phyloP scores from a whole-genome alignment of 2,888 invertebrate genomes.

The Bhutanitis thaidina region DNA sequence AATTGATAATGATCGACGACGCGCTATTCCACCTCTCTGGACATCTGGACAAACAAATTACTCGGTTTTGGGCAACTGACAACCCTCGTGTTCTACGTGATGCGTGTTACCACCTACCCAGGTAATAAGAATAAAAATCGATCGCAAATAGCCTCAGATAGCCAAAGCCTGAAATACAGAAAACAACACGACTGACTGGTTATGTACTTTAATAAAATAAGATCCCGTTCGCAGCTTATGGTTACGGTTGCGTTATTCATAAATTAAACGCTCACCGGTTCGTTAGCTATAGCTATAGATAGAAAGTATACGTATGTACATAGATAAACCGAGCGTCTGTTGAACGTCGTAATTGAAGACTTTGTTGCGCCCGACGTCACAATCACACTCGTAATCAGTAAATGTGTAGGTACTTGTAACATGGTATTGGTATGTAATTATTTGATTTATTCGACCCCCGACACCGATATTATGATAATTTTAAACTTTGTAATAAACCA shows the following conservation, averaged over 20 bases:
- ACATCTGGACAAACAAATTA: too few species aligned
- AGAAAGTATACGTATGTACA: constrained; percentile 3
- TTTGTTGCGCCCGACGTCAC: constrained; percentile 10
- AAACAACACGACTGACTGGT: too few species aligned
- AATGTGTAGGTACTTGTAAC: background rate
- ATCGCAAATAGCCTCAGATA: too few species aligned
- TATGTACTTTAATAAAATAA: background rate
- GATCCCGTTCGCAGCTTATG: background rate
- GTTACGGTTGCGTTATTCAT: constrained; percentile 14
- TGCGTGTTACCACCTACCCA: too few species aligned
- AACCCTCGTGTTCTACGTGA: too few species aligned
- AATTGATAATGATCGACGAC: too few species aligned
- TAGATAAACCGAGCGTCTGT: constrained; percentile 10
- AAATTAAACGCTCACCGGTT: constrained; percentile 10
- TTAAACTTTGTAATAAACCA: too few species aligned
- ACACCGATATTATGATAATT: background rate
- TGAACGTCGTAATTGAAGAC: constrained; percentile 30
- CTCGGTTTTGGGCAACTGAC: too few species aligned
- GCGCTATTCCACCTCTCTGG: too few species aligned
- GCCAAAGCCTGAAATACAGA: too few species aligned
- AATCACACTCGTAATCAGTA: constrained; percentile 12
- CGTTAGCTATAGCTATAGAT: constrained; percentile 1
- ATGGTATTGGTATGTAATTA: background rate
- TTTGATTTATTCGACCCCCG: background rate
- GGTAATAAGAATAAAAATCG: too few species aligned